Evolutionary conservation across 92 coral and sea anemone genomes (phyloP).

Genomic region (Phymanthus crucifer): DNA sequence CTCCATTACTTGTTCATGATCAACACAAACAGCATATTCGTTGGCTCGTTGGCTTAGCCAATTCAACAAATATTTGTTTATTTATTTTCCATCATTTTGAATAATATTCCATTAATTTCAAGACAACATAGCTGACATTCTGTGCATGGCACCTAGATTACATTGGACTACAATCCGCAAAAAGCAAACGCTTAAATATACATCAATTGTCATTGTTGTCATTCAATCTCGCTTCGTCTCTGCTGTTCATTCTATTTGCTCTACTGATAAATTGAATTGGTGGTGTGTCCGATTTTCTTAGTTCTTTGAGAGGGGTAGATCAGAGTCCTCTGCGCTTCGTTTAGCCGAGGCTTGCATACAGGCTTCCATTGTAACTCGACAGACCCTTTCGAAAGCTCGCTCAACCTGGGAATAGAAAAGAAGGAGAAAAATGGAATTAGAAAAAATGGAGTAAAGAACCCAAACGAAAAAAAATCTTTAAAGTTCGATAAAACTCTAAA

Average conservation of each 20-base stretch:
- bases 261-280: neutral
- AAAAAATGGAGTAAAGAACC: neutral
- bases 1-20: neutral
- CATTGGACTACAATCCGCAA: neutral
- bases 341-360: slow-evolving; percentile 33
- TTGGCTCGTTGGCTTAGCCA: neutral
- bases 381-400: slow-evolving; percentile 31
- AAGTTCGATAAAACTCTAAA: no score
- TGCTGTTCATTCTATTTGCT: neutral
- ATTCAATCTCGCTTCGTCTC: neutral
- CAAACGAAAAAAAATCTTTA: neutral
- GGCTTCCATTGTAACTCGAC: slow-evolving; percentile 38
- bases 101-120: neutral
- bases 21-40: neutral
- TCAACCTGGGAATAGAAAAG: slow-evolving; percentile 33
- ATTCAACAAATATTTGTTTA: neutral
- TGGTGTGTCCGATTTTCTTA: neutral
- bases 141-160: neutral
- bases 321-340: slow-evolving; percentile 8
- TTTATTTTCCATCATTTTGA: neutral
- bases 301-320: slow-evolving; percentile 9
- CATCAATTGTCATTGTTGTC: neutral
- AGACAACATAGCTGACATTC: neutral
- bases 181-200: neutral
- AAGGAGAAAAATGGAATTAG: neutral